A percentile compares a stretch with the other conserved stretches of the same genome.
Evolutionary conservation across 92 coral and sea anemone genomes (phyloP).

Genomic region (Porites divaricata): DNA sequence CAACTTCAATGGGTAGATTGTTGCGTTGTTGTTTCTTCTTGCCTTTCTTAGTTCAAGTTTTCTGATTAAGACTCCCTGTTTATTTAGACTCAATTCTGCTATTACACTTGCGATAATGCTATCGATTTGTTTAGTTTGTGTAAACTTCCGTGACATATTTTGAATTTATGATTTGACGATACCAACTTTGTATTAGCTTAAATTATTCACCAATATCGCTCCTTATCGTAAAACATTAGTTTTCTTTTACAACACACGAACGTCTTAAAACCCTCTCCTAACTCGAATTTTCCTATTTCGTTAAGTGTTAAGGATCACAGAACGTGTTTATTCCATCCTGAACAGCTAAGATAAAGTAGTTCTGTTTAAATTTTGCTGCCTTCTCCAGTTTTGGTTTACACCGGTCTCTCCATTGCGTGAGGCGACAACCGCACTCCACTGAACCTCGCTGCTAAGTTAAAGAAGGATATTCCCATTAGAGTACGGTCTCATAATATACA

Average conservation of each 20-base stretch:
- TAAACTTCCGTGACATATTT: slow-evolving; percentile 61
- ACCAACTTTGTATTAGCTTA: slow-evolving; percentile 32
- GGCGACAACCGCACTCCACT: neutral
- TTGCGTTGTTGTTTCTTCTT: neutral
- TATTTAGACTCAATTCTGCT: slow-evolving; percentile 46
- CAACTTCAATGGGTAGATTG: neutral
- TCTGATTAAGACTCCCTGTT: slow-evolving; percentile 20
- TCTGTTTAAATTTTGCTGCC: neutral
- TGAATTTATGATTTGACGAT: slow-evolving; percentile 56
- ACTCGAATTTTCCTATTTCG: neutral
- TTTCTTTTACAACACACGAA: slow-evolving; percentile 40
- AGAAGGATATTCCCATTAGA: slow-evolving; percentile 19
- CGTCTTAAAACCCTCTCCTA: neutral
- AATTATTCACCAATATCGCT: slow-evolving; percentile 33
- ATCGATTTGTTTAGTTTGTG: slow-evolving; percentile 56
- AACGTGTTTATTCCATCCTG: neutral
- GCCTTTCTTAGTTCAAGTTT: neutral
- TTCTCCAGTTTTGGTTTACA: neutral
- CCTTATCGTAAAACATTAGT: slow-evolving; percentile 27
- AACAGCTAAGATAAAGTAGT: neutral
- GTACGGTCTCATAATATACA: slow-evolving; percentile 44
- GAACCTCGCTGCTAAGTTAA: neutral
- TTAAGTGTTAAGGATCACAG: neutral
- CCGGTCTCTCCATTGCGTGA: slow-evolving; percentile 15
- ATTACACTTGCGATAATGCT: slow-evolving; percentile 51